Conservation (phyloP, 2,797 vertebrate species). For the Channallabes apus region DNA sequence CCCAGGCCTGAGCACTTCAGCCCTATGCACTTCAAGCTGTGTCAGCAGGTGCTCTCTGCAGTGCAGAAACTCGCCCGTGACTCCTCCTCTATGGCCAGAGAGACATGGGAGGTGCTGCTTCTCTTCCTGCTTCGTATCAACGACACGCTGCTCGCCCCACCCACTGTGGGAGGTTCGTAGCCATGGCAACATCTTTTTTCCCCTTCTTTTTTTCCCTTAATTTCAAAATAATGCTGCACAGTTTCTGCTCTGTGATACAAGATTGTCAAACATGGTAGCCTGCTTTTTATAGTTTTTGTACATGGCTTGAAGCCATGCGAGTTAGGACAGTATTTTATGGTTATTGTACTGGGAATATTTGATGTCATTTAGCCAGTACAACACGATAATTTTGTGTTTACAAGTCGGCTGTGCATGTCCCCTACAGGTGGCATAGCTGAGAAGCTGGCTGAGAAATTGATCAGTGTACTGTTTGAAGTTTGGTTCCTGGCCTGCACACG, state of each 20-base stretch:
- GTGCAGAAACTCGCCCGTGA: constrained; percentile 88
- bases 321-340: neutral
- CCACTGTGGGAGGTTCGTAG: constrained; percentile 82
- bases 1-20: constrained; percentile 79
- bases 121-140: constrained; percentile 92
- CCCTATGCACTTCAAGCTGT: constrained; percentile 83
- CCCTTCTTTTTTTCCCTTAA: neutral
- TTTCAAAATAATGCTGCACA: neutral
- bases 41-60: constrained; percentile 87
- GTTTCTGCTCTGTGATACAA: neutral
- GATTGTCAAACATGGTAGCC: neutral
- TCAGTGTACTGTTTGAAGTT: constrained; percentile 89
- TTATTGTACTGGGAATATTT: neutral
- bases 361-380: neutral
- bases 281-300: neutral
- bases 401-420: neutral
- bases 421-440: constrained; percentile 80
- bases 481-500: constrained; percentile 87
- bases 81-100: constrained; percentile 78
- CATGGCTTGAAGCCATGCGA: too few species aligned
- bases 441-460: constrained; percentile 84
- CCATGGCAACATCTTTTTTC: neutral
- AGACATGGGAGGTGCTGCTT: constrained; percentile 92
- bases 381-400: neutral
- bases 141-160: constrained; percentile 83